Base-by-base conservation (phyloP, 2,888 invertebrate species). In the Allacma fusca region DNA sequence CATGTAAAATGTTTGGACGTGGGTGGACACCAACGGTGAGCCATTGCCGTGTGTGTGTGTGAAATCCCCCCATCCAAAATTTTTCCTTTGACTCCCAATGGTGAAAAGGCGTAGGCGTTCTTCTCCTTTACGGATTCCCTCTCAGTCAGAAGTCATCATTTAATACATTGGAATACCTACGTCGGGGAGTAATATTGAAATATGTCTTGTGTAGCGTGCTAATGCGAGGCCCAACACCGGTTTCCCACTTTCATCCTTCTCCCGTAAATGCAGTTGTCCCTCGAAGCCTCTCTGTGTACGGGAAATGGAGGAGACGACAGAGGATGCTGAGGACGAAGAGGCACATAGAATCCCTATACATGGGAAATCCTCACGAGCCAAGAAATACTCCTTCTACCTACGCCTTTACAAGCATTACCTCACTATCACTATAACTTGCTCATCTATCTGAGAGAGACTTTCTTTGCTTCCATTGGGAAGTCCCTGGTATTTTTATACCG, bases 1-100 rank as follows among this genome's bases (percentile, higher is more conserved):
- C 21, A 40, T 26, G 43, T 43, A 44, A 12, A 34, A 50, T 23
- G n/a, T 29, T 13, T 68, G 29, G 23, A 23, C 40, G 68, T 68
- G 68, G 68, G 68, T 68, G 68, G 68, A 68, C 68, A 40, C 29
- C 40, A 29, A 40, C 21, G 68, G 68, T 50, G 50, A 50, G 50
- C 50, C 50, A 50, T n/a, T 13, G 50, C n/a, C 34, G 34, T 7
- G 34, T 34, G 34, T 34, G 9, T 16, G 50, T 50, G 50, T 50
- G 50, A 16, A 50, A 50, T 50, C 50, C 2, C n/a, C 50, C 16
- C 50, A 50, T 50, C n/a, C 50, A 50, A 50, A 50, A 50, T 50
- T 16, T 50, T 9, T 16, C 50, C 50, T 50, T 50, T 50, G 50
- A 50, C 50, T 50, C 9, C 50, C n/a, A 50, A 50, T 50, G 50